phyloP scores from a whole-genome alignment of 2,113 vertebrate genomes.

The Trematocara nigrifrons region DNA sequence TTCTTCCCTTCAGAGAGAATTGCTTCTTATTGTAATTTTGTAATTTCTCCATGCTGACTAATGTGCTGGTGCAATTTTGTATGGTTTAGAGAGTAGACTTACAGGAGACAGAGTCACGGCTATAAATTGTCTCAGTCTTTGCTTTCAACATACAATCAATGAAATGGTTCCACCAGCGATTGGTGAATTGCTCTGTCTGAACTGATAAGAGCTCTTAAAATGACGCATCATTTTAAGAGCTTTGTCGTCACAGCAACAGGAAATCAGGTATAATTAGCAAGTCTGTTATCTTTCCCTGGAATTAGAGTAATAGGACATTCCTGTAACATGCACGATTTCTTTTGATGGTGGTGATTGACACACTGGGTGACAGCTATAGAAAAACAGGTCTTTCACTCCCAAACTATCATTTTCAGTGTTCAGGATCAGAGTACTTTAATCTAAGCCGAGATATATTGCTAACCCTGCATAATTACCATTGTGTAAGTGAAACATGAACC shows the following conservation, averaged over 20 bases:
- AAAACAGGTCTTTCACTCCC: neutral
- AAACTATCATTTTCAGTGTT: neutral
- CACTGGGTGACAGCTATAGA: neutral
- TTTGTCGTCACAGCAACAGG: neutral
- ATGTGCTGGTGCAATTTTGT: neutral
- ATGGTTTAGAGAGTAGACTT: neutral
- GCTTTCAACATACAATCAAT: neutral
- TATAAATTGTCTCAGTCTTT: slow-evolving; percentile 5
- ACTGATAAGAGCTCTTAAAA: neutral
- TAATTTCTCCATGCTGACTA: neutral
- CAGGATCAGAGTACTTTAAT: neutral
- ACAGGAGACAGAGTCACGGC: neutral
- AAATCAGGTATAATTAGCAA: neutral
- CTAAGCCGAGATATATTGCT: neutral
- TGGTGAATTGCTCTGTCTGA: neutral
- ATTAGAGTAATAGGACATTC: neutral
- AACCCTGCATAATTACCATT: fast-evolving
- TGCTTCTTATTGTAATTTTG: neutral
- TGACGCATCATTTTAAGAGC: neutral
- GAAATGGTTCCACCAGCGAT: neutral
- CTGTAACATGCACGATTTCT: neutral
- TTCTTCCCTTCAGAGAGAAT: neutral
- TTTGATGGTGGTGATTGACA: neutral
- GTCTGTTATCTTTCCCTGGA: neutral
- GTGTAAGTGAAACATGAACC: neutral